Evolutionary conservation across 2,797 vertebrate genomes (phyloP).

Genomic region (Ataeniobius toweri): DNA sequence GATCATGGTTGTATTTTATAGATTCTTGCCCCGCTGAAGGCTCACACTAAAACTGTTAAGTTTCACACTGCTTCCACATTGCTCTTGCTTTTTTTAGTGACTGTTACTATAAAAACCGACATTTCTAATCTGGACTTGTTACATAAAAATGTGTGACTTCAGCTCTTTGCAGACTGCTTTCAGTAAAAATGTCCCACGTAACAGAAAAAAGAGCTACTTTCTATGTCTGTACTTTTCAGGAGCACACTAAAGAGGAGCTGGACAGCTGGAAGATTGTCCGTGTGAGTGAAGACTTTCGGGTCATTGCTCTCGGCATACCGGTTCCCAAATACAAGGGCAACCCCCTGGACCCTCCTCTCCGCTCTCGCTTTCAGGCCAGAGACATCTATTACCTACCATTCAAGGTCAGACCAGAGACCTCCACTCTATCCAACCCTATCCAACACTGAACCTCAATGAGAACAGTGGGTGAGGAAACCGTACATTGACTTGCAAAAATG

Average conservation of each 20-base stretch:
- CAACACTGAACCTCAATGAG: neutral
- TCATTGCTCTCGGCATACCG: slow-evolving; percentile 94
- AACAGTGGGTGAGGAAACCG: neutral
- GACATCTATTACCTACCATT: slow-evolving; percentile 95
- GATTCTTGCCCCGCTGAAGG: neutral
- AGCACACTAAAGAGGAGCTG: slow-evolving; percentile 90
- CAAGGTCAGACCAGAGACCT: slow-evolving; percentile 79
- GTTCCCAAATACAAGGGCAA: slow-evolving; percentile 95
- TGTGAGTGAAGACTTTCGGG: slow-evolving; percentile 96
- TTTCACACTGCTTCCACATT: slow-evolving; percentile 29
- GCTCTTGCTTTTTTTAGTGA: neutral
- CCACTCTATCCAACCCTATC: neutral
- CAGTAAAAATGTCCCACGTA: neutral
- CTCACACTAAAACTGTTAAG: slow-evolving; percentile 23
- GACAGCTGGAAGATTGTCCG: slow-evolving; percentile 94
- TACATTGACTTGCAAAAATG: neutral
- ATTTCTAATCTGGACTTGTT: slow-evolving; percentile 5
- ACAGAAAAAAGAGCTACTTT: neutral
- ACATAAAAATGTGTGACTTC: neutral
- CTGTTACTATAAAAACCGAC: slow-evolving; percentile 11
- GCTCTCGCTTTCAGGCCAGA: slow-evolving; percentile 96
- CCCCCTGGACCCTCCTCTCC: slow-evolving; percentile 93
- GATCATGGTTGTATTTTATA: neutral
- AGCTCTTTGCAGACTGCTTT: neutral
- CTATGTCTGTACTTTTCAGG: slow-evolving; percentile 71